Conservation (phyloP, 2,888 invertebrate species). For the Leptinotarsa tumamoca region DNA sequence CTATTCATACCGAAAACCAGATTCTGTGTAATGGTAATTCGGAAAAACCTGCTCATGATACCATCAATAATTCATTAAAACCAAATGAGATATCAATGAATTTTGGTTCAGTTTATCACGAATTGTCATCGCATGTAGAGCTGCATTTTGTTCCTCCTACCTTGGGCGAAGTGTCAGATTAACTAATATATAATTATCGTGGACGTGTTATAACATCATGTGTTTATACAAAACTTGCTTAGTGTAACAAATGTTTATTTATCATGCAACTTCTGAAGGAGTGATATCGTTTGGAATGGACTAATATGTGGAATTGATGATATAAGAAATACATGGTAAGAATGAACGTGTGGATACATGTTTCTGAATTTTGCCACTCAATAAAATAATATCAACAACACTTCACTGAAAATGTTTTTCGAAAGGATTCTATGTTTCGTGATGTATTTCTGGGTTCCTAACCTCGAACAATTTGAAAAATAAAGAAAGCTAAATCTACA, state of each 20-base stretch:
- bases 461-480: too few species aligned
- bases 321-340: background rate
- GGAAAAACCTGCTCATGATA: conserved; percentile 3
- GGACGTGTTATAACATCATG: background rate
- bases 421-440: too few species aligned
- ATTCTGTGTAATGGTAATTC: background rate
- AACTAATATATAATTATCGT: background rate
- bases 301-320: background rate
- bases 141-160: background rate
- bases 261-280: background rate
- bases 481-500: too few species aligned
- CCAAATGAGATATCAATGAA: background rate
- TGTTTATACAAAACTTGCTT: background rate
- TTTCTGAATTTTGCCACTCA: too few species aligned
- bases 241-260: background rate
- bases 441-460: too few species aligned
- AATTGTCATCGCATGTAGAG: background rate
- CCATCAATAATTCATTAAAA: conserved; percentile 3
- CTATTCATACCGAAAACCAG: background rate
- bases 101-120: background rate
- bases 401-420: too few species aligned
- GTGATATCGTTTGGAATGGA: background rate
- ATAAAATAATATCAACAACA: too few species aligned
- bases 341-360: background rate
- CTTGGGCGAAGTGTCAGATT: background rate